A percentile compares a stretch with the other conserved stretches of the same genome.
These are phyloP conservation scores for Rhinogobius similis DNA, from an alignment of 2,113 vertebrate species.

Conservation along the genomic window DNA sequence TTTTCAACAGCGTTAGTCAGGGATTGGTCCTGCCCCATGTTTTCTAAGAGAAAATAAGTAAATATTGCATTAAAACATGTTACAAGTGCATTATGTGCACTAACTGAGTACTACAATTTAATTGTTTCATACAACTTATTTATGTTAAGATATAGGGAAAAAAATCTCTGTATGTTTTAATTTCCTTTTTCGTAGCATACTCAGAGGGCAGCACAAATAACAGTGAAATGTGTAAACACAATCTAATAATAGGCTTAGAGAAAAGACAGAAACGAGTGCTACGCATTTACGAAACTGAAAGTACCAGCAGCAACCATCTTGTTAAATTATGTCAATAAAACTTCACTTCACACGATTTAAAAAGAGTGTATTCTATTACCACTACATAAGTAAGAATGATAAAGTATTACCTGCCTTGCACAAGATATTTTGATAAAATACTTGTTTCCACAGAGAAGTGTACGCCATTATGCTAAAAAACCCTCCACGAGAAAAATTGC, in stretches of 20 bases:
- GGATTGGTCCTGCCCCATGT: slow-evolving; percentile 80
- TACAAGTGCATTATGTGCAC: not conserved
- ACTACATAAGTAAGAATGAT: not conserved
- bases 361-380: not conserved
- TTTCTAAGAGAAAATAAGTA: slow-evolving; percentile 39
- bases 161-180: not conserved
- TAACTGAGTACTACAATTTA: not conserved
- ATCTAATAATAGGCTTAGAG: no score
- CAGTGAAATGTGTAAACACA: no score
- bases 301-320: not conserved
- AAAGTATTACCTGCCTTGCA: not conserved
- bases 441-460: no score
- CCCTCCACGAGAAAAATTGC: not conserved
- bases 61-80: not conserved
- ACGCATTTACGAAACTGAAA: not conserved
- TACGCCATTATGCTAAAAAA: no score
- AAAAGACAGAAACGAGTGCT: not conserved
- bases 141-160: not conserved
- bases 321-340: not conserved
- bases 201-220: no score
- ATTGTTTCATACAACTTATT: no score
- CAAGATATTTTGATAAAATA: not conserved
- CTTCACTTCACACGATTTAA: not conserved
- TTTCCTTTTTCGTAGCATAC: not conserved
- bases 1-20: slow-evolving; percentile 46